phyloP scores from a whole-genome alignment of 2,797 vertebrate genomes.

The Gobio occitaniae region DNA sequence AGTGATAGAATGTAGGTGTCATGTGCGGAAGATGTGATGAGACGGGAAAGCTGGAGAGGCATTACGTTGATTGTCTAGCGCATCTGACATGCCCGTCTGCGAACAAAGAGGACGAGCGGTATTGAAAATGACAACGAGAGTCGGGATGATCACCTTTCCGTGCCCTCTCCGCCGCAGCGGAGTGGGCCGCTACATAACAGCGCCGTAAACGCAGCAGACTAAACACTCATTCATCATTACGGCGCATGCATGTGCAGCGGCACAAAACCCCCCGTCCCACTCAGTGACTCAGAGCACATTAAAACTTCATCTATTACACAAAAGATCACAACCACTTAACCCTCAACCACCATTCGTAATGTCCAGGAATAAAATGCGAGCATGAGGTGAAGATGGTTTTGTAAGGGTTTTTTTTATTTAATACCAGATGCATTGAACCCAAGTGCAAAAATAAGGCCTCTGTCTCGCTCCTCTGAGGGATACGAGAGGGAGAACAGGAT shows the following conservation, averaged over 20 bases:
- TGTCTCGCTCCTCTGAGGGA: constrained; percentile 65
- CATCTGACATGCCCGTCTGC: constrained; percentile 70
- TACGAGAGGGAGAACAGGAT: constrained; percentile 63
- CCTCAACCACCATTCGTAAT: constrained; percentile 70
- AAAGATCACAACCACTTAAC: constrained; percentile 73
- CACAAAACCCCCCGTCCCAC: constrained; percentile 70
- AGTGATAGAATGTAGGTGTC: constrained; percentile 67
- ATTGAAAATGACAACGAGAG: constrained; percentile 72
- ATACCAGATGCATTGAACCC: constrained; percentile 74
- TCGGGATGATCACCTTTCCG: constrained; percentile 74
- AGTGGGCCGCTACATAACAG: constrained; percentile 75
- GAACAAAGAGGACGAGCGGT: constrained; percentile 72
- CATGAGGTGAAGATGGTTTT: constrained; percentile 71
- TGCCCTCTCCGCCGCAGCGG: constrained; percentile 69
- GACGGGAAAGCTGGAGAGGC: constrained; percentile 51
- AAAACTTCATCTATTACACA: constrained; percentile 79
- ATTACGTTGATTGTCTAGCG: constrained; percentile 79
- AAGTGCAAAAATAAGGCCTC: constrained; percentile 66
- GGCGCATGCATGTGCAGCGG: constrained; percentile 69
- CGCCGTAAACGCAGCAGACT: constrained; percentile 79
- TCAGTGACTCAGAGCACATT: constrained; percentile 79
- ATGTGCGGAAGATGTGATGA: constrained; percentile 50
- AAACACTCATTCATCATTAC: constrained; percentile 82
- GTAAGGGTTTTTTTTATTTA: constrained; percentile 77
- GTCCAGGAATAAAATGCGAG: constrained; percentile 80